phyloP scores from a whole-genome alignment of 2,113 vertebrate genomes.

The Anguilla rostrata region DNA sequence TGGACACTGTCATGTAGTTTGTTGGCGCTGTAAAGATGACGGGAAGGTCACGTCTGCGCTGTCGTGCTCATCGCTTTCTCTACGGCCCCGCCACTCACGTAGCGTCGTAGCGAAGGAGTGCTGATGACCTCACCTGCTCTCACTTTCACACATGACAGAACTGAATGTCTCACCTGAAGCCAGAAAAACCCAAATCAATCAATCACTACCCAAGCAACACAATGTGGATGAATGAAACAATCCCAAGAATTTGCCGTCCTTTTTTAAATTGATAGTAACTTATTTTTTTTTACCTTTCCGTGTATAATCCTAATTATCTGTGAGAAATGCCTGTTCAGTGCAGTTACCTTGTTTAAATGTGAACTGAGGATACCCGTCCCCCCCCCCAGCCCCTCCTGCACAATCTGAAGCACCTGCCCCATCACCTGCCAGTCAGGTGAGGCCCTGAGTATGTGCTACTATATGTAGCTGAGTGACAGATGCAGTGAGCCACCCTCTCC shows the following conservation, averaged over 20 bases:
- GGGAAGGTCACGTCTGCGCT: background rate
- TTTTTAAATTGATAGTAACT: conserved; percentile 26
- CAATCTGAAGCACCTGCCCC: conserved; percentile 62
- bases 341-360: no score
- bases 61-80: background rate
- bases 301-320: no score
- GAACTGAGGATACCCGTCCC: no score
- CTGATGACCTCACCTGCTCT: background rate
- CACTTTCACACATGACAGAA: background rate
- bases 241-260: no score
- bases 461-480: conserved; percentile 38
- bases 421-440: conserved; percentile 66
- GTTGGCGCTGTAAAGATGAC: background rate
- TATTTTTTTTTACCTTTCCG: conserved; percentile 10
- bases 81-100: background rate
- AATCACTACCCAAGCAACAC: background rate
- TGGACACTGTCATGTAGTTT: background rate
- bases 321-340: no score
- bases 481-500: conserved; percentile 33
- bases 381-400: no score
- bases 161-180: background rate
- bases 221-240: background rate
- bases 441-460: conserved; percentile 36
- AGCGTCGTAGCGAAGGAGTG: background rate
- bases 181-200: background rate